phyloP scores from a whole-genome alignment of 2,797 vertebrate genomes.

The Nannoperca obscura region DNA sequence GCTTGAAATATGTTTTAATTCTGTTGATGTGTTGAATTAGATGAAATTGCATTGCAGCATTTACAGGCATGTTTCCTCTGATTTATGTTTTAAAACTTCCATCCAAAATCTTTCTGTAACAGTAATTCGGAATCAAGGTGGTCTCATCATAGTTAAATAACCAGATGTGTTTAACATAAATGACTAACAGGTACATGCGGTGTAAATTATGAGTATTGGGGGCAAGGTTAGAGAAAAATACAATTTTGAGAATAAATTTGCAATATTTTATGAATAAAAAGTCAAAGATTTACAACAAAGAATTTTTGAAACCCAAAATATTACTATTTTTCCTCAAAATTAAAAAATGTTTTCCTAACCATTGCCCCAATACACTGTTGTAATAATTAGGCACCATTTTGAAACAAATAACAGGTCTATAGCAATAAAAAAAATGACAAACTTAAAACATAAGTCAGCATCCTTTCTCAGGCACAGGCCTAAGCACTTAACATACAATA shows the following conservation, averaged over 20 bases:
- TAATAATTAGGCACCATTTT: neutral
- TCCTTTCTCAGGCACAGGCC: conserved; percentile 6
- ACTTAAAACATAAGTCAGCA: conserved; percentile 26
- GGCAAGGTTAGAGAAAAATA: neutral
- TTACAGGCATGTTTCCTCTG: conserved; percentile 34
- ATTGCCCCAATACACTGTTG: neutral
- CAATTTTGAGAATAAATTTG: neutral
- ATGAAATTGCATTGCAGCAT: conserved; percentile 31
- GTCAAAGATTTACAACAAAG: neutral
- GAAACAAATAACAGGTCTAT: conserved; percentile 21
- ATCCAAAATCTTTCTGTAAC: neutral
- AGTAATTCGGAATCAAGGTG: conserved; percentile 5
- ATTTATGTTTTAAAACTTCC: conserved; percentile 36
- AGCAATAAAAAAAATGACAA: conserved; percentile 35
- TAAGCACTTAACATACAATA: conserved; percentile 4
- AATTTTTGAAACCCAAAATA: neutral
- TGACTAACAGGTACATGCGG: neutral
- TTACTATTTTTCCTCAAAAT: neutral
- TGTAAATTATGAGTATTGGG: neutral
- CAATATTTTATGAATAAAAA: neutral
- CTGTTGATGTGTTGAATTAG: neutral
- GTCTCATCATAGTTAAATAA: neutral
- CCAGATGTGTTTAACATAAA: conserved; percentile 6
- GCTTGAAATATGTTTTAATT: conserved; percentile 45
- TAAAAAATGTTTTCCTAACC: fast-evolving